Conservation (phyloP, 1,140 invertebrate genomes). For the Drosophila bocqueti region DNA sequence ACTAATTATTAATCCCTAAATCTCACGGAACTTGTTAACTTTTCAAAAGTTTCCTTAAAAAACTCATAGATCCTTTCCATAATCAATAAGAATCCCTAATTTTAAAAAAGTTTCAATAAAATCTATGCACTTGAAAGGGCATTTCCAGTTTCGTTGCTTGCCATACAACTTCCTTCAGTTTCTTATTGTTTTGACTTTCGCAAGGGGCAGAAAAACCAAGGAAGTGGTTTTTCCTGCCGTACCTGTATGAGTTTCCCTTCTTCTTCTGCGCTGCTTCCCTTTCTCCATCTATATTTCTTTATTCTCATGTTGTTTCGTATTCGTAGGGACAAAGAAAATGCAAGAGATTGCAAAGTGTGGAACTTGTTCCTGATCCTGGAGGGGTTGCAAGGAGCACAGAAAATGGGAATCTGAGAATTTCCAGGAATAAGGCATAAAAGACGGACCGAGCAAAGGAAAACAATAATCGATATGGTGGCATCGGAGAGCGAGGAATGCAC, state of each 20-base stretch:
- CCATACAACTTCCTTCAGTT: slow-evolving; percentile 6
- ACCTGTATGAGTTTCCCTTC: slow-evolving; percentile 53
- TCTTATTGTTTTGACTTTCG: slow-evolving; percentile 44
- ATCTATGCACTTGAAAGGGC: slow-evolving; percentile 8
- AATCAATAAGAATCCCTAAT: not conserved
- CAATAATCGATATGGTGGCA: slow-evolving; percentile 48
- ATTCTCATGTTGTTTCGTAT: not conserved
- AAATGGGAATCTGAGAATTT: slow-evolving; percentile 25
- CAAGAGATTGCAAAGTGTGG: slow-evolving; percentile 62
- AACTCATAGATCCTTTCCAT: not conserved
- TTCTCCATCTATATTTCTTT: not conserved
- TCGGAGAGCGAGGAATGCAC: slow-evolving; percentile 34
- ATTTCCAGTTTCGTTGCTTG: slow-evolving; percentile 7
- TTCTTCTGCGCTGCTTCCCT: not conserved
- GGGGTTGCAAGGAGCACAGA: slow-evolving; percentile 28
- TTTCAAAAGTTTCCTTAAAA: not conserved
- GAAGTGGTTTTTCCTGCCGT: slow-evolving; percentile 69
- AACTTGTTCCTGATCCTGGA: slow-evolving; percentile 64
- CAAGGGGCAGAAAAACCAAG: slow-evolving; percentile 50
- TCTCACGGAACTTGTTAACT: no score
- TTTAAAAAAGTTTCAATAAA: not conserved
- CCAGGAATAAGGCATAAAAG: slow-evolving; percentile 21
- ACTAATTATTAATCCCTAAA: no score
- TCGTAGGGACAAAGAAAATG: slow-evolving; percentile 51
- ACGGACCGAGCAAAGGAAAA: slow-evolving; percentile 18